Percentiles rank a stretch among this genome's conserved stretches.
Evolutionary conservation across 2,113 vertebrate genomes (phyloP).

Genomic region (Holacanthus passer): DNA sequence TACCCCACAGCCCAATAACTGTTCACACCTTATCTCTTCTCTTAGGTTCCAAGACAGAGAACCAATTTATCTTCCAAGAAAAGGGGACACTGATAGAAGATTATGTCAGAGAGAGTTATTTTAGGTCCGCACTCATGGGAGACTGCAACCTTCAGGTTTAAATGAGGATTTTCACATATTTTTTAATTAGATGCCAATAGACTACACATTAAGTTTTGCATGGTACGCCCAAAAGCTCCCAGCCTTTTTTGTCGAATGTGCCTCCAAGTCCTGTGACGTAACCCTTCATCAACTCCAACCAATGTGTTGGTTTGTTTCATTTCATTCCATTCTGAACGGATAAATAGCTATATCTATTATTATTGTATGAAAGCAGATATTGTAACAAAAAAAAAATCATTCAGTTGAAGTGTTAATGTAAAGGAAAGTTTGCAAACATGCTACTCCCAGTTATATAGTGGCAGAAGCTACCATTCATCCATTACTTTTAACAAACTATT

Average conservation of each 20-base stretch:
- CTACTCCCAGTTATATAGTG: not conserved
- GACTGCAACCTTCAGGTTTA: slow-evolving; percentile 45
- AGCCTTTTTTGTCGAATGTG: not conserved
- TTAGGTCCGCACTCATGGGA: slow-evolving; percentile 48
- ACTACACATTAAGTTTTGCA: slow-evolving; percentile 4
- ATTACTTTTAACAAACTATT: not conserved
- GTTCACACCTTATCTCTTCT: slow-evolving; percentile 68
- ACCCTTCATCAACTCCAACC: not conserved
- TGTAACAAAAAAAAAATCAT: no score
- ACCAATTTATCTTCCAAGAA: slow-evolving; percentile 67
- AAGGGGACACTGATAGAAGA: slow-evolving; percentile 70
- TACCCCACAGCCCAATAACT: slow-evolving; percentile 42
- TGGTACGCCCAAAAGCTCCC: not conserved
- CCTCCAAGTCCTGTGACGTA: not conserved
- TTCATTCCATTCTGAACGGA: not conserved
- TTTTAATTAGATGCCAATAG: slow-evolving; percentile 44
- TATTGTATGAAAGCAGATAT: not conserved
- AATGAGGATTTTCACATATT: slow-evolving; percentile 37
- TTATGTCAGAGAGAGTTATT: slow-evolving; percentile 70
- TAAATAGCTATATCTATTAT: not conserved
- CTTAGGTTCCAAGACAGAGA: slow-evolving; percentile 63
- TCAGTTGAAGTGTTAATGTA: no score
- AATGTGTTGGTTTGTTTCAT: not conserved
- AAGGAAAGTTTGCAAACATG: no score
- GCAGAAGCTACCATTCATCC: not conserved